phyloP scores from a whole-genome alignment of 2,113 vertebrate species.

The Macaca nemestrina region DNA sequence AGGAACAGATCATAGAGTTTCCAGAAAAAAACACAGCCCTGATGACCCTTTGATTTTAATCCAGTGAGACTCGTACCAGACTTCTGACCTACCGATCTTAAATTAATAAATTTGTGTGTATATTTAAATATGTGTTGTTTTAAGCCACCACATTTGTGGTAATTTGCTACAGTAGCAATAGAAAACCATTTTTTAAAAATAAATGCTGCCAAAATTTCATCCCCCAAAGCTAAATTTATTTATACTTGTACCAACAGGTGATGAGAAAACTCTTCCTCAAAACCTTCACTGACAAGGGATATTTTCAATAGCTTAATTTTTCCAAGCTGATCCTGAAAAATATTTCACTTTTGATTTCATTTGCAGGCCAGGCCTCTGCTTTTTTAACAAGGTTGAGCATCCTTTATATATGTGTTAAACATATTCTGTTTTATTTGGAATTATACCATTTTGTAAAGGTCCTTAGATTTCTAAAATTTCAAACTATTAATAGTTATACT shows the following conservation, averaged over 20 bases:
- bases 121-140: neutral
- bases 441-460: neutral
- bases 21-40: neutral
- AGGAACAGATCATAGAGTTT: neutral
- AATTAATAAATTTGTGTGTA: neutral
- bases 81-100: neutral
- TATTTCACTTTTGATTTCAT: neutral
- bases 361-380: neutral
- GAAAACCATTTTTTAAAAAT: neutral
- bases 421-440: conserved; percentile 10
- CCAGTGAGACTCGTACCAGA: neutral
- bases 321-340: conserved; percentile 28
- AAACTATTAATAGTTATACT: neutral
- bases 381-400: conserved; percentile 6
- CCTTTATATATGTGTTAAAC: conserved; percentile 9
- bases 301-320: conserved; percentile 26
- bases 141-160: neutral
- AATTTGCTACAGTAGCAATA: conserved; percentile 17
- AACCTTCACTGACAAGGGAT: neutral
- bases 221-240: neutral
- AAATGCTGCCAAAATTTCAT: conserved; percentile 40
- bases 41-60: neutral
- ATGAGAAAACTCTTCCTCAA: neutral
- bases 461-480: neutral
- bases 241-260: neutral